phyloP scores from a whole-genome alignment of 1,140 invertebrate genomes.

The Campodea augens region DNA sequence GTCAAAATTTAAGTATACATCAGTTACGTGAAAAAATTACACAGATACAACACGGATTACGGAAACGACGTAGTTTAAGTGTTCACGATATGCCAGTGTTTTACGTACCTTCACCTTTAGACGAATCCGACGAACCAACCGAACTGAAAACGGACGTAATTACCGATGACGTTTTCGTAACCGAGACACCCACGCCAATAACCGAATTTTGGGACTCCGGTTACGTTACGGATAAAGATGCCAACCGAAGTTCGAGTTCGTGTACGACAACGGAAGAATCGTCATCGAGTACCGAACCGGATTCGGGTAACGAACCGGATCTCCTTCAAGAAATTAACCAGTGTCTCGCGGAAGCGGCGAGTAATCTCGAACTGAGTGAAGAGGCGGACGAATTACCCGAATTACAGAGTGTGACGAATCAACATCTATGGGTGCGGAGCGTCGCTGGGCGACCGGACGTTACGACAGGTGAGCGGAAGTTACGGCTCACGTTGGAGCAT shows the following conservation, averaged over 20 bases:
- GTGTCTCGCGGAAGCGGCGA: too few species aligned
- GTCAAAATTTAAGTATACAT: background rate
- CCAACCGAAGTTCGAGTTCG: background rate
- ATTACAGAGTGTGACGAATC: too few species aligned
- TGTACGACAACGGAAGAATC: too few species aligned
- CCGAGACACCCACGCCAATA: background rate
- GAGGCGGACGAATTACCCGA: too few species aligned
- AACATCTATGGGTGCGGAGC: too few species aligned
- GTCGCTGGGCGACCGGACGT: too few species aligned
- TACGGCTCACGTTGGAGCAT: too few species aligned
- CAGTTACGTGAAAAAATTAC: constrained; percentile 34
- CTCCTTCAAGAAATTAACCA: too few species aligned
- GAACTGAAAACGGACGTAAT: background rate
- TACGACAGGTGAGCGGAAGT: too few species aligned
- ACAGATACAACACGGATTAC: constrained; percentile 41
- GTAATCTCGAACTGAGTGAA: too few species aligned
- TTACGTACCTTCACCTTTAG: background rate
- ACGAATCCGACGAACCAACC: background rate
- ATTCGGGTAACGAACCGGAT: too few species aligned
- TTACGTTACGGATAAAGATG: background rate
- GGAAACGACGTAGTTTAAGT: constrained; percentile 38
- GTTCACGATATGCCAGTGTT: constrained; percentile 34
- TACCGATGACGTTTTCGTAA: background rate
- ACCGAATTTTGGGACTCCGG: background rate
- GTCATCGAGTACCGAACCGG: too few species aligned